Evolutionary conservation across 1,140 invertebrate species (phyloP).

Genomic region (Littorina saxatilis): DNA sequence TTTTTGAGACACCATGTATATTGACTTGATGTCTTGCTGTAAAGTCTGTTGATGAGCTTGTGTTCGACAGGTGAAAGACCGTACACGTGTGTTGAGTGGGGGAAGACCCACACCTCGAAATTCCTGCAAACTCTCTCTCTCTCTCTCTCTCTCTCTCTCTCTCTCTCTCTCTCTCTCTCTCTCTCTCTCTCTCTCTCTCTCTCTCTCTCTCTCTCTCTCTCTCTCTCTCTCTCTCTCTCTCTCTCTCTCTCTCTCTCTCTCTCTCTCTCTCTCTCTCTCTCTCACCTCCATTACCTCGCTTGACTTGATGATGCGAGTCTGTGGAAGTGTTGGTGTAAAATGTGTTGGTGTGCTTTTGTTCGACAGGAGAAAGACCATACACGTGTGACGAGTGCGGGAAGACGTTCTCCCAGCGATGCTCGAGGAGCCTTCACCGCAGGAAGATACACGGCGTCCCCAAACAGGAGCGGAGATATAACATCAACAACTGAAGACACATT

Average conservation of each 20-base stretch:
- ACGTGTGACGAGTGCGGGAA: constrained; percentile 10
- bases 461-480: background rate
- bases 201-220: constrained; percentile 13
- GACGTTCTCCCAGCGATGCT: constrained; percentile 20
- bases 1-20: no score
- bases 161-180: no score
- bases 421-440: constrained; percentile 17
- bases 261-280: background rate
- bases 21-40: no score
- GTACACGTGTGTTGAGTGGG: no score
- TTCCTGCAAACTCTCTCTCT: no score
- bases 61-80: no score
- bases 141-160: no score
- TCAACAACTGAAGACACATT: background rate
- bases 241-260: background rate
- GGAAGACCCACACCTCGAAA: no score
- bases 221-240: constrained; percentile 26
- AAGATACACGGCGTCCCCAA: constrained; percentile 21
- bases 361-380: constrained; percentile 23
- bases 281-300: no score
- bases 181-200: no score
- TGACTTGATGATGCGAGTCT: no score
- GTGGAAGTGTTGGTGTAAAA: background rate
- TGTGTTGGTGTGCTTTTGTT: background rate
- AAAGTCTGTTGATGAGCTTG: no score